Percentiles rank a stretch among this genome's conserved stretches.
Evolutionary conservation across 2,113 vertebrate species (phyloP).

Genomic region (Erinaceus europaeus): DNA sequence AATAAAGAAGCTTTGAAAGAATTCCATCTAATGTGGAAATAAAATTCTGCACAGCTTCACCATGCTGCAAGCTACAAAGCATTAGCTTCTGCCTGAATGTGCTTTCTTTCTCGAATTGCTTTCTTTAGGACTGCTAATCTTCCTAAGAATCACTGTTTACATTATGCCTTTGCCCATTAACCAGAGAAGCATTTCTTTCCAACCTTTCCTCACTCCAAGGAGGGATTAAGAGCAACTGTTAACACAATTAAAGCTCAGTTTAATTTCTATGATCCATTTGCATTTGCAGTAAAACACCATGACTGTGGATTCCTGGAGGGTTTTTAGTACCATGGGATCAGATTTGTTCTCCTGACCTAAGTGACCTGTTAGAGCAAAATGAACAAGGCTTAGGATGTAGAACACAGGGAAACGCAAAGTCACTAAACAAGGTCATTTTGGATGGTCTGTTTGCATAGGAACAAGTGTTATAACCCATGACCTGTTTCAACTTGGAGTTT

Average conservation of each 20-base stretch:
- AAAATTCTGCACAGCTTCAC: neutral
- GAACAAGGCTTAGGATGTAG: neutral
- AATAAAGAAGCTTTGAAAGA: neutral
- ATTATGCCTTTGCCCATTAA: constrained; percentile 50
- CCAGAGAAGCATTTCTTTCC: constrained; percentile 16
- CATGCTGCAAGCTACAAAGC: neutral
- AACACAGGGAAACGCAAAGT: neutral
- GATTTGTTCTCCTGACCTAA: constrained; percentile 17
- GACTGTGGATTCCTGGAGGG: neutral
- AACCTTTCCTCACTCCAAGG: neutral
- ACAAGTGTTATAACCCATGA: neutral
- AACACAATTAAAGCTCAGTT: constrained; percentile 62
- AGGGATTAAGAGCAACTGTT: constrained; percentile 53
- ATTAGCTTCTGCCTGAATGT: constrained; percentile 42
- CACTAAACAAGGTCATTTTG: constrained; percentile 6
- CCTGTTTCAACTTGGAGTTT: neutral
- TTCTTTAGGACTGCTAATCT: constrained; percentile 59
- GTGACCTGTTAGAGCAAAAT: neutral
- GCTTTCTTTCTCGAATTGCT: constrained; percentile 41
- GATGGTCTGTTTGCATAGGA: neutral
- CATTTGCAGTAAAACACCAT: constrained; percentile 39
- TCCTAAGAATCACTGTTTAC: constrained; percentile 53
- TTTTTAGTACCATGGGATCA: neutral
- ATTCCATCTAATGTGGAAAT: constrained; percentile 38
- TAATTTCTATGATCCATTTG: constrained; percentile 59